Conservation (phyloP, 2,888 invertebrate genomes). For the Ichneumoninae sp. region DNA sequence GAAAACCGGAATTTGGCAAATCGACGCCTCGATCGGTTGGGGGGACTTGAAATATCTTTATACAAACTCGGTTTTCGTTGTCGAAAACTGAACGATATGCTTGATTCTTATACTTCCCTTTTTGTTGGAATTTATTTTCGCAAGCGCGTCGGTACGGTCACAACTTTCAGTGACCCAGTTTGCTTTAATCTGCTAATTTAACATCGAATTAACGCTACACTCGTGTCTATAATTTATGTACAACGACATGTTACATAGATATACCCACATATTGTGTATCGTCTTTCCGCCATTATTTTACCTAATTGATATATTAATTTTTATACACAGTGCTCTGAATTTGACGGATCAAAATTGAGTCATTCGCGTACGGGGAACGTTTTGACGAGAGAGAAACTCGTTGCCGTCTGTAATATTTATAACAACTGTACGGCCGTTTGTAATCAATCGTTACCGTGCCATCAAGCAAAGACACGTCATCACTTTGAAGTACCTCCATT, state of each 20-base stretch:
- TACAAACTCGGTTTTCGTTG: slow-evolving; percentile 66
- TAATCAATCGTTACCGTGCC: background rate
- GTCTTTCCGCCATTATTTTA: slow-evolving; percentile 19
- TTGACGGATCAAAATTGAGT: background rate
- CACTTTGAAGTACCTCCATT: background rate
- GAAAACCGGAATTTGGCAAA: slow-evolving; percentile 29
- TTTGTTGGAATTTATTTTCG: slow-evolving; percentile 25
- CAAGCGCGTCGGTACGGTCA: slow-evolving; percentile 33
- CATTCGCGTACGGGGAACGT: background rate
- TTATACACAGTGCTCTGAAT: slow-evolving; percentile 18
- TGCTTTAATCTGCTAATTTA: slow-evolving; percentile 71
- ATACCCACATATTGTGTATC: slow-evolving; percentile 55
- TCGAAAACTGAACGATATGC: slow-evolving; percentile 77
- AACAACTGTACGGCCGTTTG: background rate
- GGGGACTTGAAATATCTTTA: slow-evolving; percentile 50
- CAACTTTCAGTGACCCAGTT: slow-evolving; percentile 57
- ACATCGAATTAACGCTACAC: slow-evolving; percentile 57
- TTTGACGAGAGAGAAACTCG: background rate
- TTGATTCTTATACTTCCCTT: slow-evolving; percentile 56
- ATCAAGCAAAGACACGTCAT: background rate
- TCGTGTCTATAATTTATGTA: slow-evolving; percentile 57
- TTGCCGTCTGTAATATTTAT: background rate
- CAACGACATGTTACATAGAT: slow-evolving; percentile 60
- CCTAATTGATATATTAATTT: slow-evolving; percentile 11
- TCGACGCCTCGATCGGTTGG: slow-evolving; percentile 26